Conservation (phyloP, 2,888 invertebrate genomes). For the Marronus borbonicus region DNA sequence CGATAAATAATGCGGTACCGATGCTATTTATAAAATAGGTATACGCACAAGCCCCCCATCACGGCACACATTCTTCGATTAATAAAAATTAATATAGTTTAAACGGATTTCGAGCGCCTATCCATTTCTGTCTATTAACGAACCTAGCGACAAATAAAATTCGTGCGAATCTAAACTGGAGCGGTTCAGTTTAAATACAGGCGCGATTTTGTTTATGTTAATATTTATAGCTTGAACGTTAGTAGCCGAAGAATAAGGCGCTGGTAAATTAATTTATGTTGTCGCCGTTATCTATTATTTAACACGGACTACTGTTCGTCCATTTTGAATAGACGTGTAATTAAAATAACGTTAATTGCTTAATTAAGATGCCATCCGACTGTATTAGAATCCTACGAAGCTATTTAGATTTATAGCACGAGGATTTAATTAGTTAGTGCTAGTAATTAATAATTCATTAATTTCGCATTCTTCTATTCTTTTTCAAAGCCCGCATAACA, state of each 20-base stretch:
- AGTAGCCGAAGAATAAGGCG: neutral
- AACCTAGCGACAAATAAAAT: neutral
- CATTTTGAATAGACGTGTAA: too few species aligned
- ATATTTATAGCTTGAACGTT: neutral
- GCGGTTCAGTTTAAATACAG: conserved; percentile 5
- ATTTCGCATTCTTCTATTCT: too few species aligned
- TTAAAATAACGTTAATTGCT: too few species aligned
- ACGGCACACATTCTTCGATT: neutral
- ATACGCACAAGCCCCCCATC: neutral
- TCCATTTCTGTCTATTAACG: neutral
- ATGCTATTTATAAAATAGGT: neutral
- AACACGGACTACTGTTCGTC: too few species aligned
- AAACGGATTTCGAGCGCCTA: neutral
- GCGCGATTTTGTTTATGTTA: neutral
- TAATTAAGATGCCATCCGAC: too few species aligned
- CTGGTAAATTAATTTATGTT: neutral
- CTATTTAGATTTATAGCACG: too few species aligned
- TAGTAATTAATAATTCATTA: too few species aligned
- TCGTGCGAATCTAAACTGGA: neutral
- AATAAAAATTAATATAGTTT: neutral
- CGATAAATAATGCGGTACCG: neutral
- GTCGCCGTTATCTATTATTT: too few species aligned
- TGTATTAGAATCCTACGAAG: too few species aligned
- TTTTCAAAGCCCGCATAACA: too few species aligned
- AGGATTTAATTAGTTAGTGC: too few species aligned